Evolutionary conservation across 2,797 vertebrate genomes (phyloP).

Genomic region (Carcharodon carcharias): DNA sequence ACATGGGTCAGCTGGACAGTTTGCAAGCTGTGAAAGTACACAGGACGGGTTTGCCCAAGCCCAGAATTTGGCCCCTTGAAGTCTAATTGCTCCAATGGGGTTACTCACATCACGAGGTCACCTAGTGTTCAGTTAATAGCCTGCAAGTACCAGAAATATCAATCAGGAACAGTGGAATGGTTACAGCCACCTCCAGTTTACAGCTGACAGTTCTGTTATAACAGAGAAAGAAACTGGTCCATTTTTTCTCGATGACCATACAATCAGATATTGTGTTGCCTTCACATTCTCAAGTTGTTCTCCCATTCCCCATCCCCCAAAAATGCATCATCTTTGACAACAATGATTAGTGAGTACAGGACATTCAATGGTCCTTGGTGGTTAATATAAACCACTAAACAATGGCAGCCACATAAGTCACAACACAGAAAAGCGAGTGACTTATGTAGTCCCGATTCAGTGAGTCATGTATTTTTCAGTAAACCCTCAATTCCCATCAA

Average conservation of each 20-base stretch:
- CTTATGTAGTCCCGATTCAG: not conserved
- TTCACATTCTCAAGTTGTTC: not conserved
- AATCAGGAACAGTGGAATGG: not conserved
- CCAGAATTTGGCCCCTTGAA: not conserved
- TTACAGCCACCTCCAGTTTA: not conserved
- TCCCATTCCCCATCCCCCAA: not conserved
- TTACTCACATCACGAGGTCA: not conserved
- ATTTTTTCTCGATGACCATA: not conserved
- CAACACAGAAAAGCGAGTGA: not conserved
- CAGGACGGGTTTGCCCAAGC: not conserved
- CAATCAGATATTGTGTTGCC: not conserved
- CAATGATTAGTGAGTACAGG: not conserved
- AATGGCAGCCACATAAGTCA: not conserved
- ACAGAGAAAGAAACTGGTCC: not conserved
- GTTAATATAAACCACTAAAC: not conserved
- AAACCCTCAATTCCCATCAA: not conserved
- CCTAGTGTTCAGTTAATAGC: not conserved
- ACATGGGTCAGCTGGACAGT: no score
- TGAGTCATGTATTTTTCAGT: conserved; percentile 6
- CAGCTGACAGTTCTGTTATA: not conserved
- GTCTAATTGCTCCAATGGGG: not conserved
- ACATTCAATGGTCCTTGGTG: not conserved
- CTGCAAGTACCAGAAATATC: not conserved
- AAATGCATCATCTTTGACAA: not conserved
- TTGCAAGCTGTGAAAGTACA: no score